Conservation (phyloP, 2,888 invertebrate genomes). For the Panopea generosa region DNA sequence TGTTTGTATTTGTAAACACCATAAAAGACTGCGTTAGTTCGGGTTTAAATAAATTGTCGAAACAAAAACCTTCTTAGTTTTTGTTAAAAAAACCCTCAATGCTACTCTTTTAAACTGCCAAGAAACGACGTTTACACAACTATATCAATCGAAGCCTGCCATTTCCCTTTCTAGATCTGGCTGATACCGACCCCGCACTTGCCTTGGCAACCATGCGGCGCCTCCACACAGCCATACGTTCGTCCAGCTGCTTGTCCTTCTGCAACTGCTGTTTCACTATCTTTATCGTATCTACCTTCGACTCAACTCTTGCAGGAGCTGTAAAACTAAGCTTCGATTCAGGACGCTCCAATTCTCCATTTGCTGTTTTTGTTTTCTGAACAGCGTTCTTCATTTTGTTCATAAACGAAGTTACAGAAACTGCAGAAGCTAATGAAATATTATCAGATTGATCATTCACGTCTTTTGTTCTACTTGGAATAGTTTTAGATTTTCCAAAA, state of each 20-base stretch:
- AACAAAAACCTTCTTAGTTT: no score
- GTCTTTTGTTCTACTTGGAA: not conserved
- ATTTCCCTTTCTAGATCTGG: no score
- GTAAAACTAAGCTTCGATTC: conserved; percentile 18
- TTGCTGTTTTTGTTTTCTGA: conserved; percentile 1
- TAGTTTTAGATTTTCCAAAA: not conserved
- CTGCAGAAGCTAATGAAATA: conserved; percentile 15
- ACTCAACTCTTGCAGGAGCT: conserved; percentile 42
- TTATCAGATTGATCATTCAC: not conserved
- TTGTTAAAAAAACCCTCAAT: no score
- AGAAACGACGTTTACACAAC: no score
- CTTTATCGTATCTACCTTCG: conserved; percentile 28
- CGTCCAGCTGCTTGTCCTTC: conserved; percentile 45
- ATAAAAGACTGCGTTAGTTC: no score
- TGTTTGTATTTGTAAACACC: no score
- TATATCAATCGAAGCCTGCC: no score
- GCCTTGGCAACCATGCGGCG: conserved; percentile 46
- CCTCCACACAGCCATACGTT: conserved; percentile 53
- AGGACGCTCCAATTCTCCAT: not conserved
- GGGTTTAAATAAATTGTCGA: no score
- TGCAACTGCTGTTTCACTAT: conserved; percentile 52
- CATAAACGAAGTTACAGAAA: conserved; percentile 22
- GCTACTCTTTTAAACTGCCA: no score
- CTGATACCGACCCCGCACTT: not conserved
- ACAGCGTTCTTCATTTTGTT: conserved; percentile 17